Conservation (phyloP, 1,140 invertebrate genomes). For the Polyergus mexicanus region DNA sequence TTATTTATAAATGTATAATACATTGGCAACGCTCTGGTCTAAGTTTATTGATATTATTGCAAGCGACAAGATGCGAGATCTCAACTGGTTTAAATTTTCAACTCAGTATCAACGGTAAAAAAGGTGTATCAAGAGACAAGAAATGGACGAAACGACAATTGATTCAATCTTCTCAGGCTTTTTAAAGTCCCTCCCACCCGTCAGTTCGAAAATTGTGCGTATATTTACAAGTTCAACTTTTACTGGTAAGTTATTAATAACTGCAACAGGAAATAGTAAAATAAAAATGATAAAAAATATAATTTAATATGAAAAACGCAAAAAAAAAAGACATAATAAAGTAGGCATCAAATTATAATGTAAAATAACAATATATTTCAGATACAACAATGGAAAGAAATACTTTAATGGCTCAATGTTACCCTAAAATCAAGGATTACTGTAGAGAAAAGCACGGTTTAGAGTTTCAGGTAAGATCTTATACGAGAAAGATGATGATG, state of each 20-base stretch:
- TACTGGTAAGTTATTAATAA: constrained; percentile 91
- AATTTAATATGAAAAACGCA: constrained; percentile 3
- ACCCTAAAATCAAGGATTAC: constrained; percentile 98
- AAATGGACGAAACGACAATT: constrained; percentile 96
- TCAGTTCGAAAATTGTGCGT: constrained; percentile 98
- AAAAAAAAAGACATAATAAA: constrained; percentile 1
- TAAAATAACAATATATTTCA: constrained; percentile 81
- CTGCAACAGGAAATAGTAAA: background rate
- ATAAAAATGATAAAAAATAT: constrained; percentile 4
- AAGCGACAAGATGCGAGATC: constrained; percentile 9
- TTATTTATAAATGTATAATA: constrained; percentile 53
- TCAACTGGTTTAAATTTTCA: background rate
- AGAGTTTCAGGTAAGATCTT: constrained; percentile 96
- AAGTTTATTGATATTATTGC: constrained; percentile 54
- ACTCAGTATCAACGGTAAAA: constrained; percentile 9
- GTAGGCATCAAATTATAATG: background rate
- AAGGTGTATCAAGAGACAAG: constrained; percentile 4
- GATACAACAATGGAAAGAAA: constrained; percentile 99
- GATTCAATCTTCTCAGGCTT: constrained; percentile 96
- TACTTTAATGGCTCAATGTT: constrained; percentile 99
- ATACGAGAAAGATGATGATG: constrained; percentile 8
- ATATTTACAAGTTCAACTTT: constrained; percentile 99
- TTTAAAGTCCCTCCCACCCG: constrained; percentile 95
- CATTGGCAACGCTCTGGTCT: constrained; percentile 44
- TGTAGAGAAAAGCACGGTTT: constrained; percentile 98